These are phyloP conservation scores for Ectemnius lituratus DNA, from an alignment of 2,888 invertebrate species.

Conservation along the genomic window DNA sequence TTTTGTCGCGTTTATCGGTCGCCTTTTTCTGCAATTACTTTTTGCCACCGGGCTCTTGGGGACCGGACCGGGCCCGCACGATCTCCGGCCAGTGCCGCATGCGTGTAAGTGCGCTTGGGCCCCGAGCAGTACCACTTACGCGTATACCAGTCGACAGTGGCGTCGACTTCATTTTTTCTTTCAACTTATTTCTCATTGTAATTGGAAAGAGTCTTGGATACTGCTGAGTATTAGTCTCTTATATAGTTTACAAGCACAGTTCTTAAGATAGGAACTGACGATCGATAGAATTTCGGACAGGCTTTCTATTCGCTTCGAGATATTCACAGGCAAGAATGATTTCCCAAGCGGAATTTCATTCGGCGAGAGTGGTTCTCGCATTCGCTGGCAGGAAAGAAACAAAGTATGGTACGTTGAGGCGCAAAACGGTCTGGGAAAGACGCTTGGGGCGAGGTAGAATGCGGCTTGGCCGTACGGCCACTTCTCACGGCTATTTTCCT, in stretches of 20 bases:
- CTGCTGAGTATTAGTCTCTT: background rate
- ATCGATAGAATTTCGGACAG: background rate
- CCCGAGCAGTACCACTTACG: conserved; percentile 1
- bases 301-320: background rate
- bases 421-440: background rate
- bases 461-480: conserved; percentile 16
- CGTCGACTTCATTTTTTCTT: conserved; percentile 5
- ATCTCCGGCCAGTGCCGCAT: background rate
- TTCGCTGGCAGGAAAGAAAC: background rate
- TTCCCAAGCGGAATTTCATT: background rate
- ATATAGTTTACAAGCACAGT: background rate
- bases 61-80: background rate
- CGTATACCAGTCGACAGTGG: conserved; percentile 26
- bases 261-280: background rate
- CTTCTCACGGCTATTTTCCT: conserved; percentile 32
- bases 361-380: background rate
- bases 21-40: conserved; percentile 70
- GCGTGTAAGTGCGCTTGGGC: conserved; percentile 14
- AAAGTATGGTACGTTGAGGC: background rate
- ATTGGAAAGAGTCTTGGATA: background rate
- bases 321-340: background rate
- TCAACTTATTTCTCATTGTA: background rate
- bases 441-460: conserved; percentile 8
- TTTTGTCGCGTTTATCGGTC: conserved; percentile 69
- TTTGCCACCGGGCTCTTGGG: conserved; percentile 53